phyloP scores from a whole-genome alignment of 2,113 vertebrate genomes.

The Stigmatopora nigra region DNA sequence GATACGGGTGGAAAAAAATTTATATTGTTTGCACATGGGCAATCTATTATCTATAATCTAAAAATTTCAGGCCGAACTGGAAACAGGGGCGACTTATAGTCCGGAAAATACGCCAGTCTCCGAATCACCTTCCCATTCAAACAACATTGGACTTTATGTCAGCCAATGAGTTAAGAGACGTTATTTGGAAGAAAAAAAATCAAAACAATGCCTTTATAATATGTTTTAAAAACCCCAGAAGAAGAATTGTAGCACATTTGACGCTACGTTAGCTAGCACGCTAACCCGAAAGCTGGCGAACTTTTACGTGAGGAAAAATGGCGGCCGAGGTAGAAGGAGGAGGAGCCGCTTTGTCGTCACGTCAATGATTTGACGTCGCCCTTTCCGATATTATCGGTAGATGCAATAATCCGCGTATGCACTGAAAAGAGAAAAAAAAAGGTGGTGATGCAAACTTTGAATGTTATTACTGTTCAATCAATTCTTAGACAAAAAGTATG shows the following conservation, averaged over 20 bases:
- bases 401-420: constrained; percentile 76
- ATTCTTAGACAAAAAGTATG: constrained; percentile 44
- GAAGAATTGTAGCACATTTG: not conserved
- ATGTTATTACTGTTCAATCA: constrained; percentile 51
- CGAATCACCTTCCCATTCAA: not conserved
- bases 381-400: constrained; percentile 66
- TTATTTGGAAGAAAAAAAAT: constrained; percentile 7
- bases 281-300: not conserved
- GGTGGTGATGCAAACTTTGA: constrained; percentile 54
- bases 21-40: no score
- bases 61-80: no score
- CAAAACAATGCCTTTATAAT: not conserved
- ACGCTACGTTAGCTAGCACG: not conserved
- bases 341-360: no score
- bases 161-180: no score
- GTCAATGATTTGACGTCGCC: constrained; percentile 51
- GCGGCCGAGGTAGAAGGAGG: no score
- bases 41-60: no score
- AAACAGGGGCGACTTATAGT: no score
- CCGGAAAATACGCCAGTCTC: no score
- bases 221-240: not conserved
- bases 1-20: no score
- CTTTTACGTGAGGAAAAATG: no score
- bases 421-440: constrained; percentile 63
- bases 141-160: no score